Evolutionary conservation across 2,113 vertebrate species (phyloP), one percentile per base, ranked within the genome.

Genomic region (Telmatochromis sp.): DNA sequence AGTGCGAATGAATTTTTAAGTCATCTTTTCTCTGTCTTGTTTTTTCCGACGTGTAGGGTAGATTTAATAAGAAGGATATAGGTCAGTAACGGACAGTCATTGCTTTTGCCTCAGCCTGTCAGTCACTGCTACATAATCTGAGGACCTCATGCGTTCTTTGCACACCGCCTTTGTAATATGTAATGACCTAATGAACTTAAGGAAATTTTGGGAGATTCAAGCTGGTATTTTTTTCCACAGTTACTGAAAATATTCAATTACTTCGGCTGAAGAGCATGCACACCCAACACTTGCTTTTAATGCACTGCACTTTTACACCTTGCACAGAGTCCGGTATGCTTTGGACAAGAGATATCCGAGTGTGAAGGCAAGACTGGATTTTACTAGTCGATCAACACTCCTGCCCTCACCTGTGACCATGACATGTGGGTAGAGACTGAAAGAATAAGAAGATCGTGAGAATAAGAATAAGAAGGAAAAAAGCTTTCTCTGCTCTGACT

Each of bases 181-280:
- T 0, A 42, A 23, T 4, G 35, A 23, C 35, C 35, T 42, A 40
- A 42, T 23, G n/a, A 42, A 42, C 35, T 13, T 0, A 0, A 9
- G 35, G 57, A 12, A 71, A 71, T 71, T 42, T 71, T 23, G 65
- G 5, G 65, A 42, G 35, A 42, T 23, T 71, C n/a, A 42, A 42
- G n/a, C n/a, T 40, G 65, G 65, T 42, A 23, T 71, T 42, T 71
- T 40, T 58, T 6, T 6, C 3, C 65, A 37, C 11, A 71, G 65
- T 71, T 47, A 28, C 23, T 73, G 14, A 73, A 73, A 73, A 45
- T 1, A 73, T 47, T 28, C 14, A 15, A 45, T 45, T 28, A 23
- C 13, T 73, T 47, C 0, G 0, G 68, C 21, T 47, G 3, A 26
- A 73, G 3, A 73, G 21, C n/a, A 26, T 28, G 40, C 14, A 45